Conservation (phyloP, 1,140 invertebrate genomes). For the Chlorops oryzae region DNA sequence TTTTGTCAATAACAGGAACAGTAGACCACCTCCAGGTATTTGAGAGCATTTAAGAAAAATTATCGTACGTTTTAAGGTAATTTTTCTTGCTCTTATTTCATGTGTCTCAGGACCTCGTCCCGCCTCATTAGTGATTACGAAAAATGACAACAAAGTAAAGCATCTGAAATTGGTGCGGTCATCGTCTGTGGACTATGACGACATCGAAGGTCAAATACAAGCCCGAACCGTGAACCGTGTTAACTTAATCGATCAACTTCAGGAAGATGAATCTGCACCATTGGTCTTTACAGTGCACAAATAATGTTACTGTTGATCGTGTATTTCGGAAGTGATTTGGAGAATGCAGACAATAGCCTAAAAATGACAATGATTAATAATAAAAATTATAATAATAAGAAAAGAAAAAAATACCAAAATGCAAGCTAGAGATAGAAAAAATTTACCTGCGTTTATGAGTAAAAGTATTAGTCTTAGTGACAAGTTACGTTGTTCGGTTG, state of each 20-base stretch:
- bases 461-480: no score
- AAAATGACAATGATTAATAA: no score
- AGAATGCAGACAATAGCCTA: no score
- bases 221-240: constrained; percentile 24
- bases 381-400: no score
- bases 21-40: constrained; percentile 31
- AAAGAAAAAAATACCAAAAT: no score
- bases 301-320: constrained; percentile 34
- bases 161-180: constrained; percentile 44
- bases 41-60: background rate
- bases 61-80: background rate
- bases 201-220: constrained; percentile 38
- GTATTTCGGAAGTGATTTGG: no score
- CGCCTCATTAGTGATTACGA: constrained; percentile 43
- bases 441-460: no score
- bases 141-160: constrained; percentile 30
- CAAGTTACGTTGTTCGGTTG: no score
- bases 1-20: constrained; percentile 2
- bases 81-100: background rate
- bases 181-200: constrained; percentile 44
- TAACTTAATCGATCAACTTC: constrained; percentile 31
- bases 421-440: no score
- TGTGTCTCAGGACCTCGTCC: constrained; percentile 30
- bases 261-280: constrained; percentile 46
- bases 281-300: constrained; percentile 45